A percentile compares a stretch with the other conserved stretches of the same genome.
phyloP scores from a whole-genome alignment of 2,888 invertebrate genomes.

The Notodonta ziczac region DNA sequence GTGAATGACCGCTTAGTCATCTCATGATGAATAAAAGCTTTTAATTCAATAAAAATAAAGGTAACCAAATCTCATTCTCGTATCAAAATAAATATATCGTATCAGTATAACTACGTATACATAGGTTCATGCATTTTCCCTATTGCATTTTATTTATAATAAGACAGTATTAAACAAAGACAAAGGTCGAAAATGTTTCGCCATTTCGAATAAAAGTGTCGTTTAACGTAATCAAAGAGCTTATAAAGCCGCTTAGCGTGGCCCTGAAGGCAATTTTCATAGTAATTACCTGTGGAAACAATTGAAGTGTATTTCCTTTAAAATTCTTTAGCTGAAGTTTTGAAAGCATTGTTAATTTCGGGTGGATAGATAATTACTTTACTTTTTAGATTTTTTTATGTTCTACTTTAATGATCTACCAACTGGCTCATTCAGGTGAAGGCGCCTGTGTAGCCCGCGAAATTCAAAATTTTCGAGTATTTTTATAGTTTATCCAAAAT shows the following conservation, averaged over 20 bases:
- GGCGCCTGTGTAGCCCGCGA: too few species aligned
- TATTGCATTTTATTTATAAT: not conserved
- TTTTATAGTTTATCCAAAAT: too few species aligned
- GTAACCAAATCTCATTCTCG: too few species aligned
- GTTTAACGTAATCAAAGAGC: slow-evolving; percentile 40
- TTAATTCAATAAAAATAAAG: too few species aligned
- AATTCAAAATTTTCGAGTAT: too few species aligned
- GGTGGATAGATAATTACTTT: not conserved
- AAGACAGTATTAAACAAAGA: slow-evolving; percentile 1
- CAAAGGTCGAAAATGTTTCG: slow-evolving; percentile 29
- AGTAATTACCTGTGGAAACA: slow-evolving; percentile 38
- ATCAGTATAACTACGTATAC: too few species aligned
- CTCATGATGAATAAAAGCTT: too few species aligned
- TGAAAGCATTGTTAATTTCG: slow-evolving; percentile 8
- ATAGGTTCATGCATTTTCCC: not conserved
- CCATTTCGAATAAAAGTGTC: slow-evolving; percentile 32
- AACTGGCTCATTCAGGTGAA: too few species aligned
- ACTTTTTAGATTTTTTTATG: not conserved
- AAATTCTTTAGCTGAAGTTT: slow-evolving; percentile 24
- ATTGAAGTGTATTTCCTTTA: slow-evolving; percentile 28
- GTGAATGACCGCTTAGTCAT: too few species aligned
- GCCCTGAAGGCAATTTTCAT: slow-evolving; percentile 38
- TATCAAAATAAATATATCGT: too few species aligned
- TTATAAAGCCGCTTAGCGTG: slow-evolving; percentile 40
- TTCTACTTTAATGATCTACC: too few species aligned